phyloP scores from a whole-genome alignment of 2,888 invertebrate species.

The Cephus rjabovi region DNA sequence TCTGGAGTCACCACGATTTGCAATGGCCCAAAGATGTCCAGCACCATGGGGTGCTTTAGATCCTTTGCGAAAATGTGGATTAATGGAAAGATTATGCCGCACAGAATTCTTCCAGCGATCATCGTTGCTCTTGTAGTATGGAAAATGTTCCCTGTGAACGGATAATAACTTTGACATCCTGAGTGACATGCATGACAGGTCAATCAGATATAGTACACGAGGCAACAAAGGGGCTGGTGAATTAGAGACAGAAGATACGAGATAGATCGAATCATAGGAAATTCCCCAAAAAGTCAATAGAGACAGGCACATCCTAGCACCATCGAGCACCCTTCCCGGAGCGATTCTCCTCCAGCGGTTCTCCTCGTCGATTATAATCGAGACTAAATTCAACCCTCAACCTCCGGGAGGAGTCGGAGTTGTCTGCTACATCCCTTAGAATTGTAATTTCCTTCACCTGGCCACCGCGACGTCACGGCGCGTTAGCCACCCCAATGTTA shows the following conservation, averaged over 20 bases:
- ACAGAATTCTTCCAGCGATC: constrained; percentile 95
- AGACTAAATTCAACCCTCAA: constrained; percentile 23
- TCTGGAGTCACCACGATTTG: constrained; percentile 73
- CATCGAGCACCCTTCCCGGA: constrained; percentile 11
- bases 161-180: background rate
- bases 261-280: no score
- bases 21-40: constrained; percentile 90
- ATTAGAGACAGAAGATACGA: no score
- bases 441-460: constrained; percentile 52
- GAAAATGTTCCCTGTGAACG: constrained; percentile 81
- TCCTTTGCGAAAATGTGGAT: constrained; percentile 91
- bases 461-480: constrained; percentile 49
- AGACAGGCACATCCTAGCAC: constrained; percentile 47
- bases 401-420: background rate
- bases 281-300: constrained; percentile 16
- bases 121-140: constrained; percentile 89
- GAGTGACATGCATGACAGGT: background rate
- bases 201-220: no score
- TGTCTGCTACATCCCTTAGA: constrained; percentile 18
- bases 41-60: constrained; percentile 88
- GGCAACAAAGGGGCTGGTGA: no score
- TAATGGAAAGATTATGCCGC: constrained; percentile 90
- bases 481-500: constrained; percentile 49
- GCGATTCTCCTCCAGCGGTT: constrained; percentile 11
- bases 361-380: constrained; percentile 12